Conservation (phyloP, 1,140 invertebrate genomes). For the Diorhabda elongata region DNA sequence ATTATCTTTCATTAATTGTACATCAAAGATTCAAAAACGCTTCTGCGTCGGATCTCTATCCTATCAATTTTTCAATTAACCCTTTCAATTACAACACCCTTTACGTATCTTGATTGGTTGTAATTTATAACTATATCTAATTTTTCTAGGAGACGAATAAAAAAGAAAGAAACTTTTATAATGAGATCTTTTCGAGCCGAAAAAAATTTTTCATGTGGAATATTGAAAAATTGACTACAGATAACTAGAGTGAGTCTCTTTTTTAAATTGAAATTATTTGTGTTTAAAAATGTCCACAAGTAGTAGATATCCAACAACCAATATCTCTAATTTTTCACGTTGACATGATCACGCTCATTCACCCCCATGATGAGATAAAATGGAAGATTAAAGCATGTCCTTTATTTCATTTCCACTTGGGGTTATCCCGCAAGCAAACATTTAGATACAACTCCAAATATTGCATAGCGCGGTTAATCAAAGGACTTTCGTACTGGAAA, state of each 20-base stretch:
- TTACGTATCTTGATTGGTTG: too few relatives aligned
- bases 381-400: conserved; percentile 24
- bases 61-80: too few relatives aligned
- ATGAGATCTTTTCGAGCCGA: background rate
- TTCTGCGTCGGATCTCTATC: too few relatives aligned
- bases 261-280: background rate
- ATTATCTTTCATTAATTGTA: too few relatives aligned
- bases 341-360: conserved; percentile 8
- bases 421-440: conserved; percentile 22
- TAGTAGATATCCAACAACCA: too few relatives aligned
- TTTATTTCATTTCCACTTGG: conserved; percentile 25
- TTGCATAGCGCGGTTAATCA: conserved; percentile 1
- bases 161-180: conserved; percentile 2
- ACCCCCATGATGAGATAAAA: conserved; percentile 20
- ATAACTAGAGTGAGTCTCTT: conserved; percentile 3
- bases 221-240: conserved; percentile 4
- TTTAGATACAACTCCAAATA: conserved; percentile 12
- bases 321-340: conserved; percentile 1
- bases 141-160: background rate
- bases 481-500: background rate
- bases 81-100: too few relatives aligned
- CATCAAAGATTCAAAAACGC: too few relatives aligned
- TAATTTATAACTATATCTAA: too few relatives aligned
- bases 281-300: too few relatives aligned
- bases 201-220: background rate